A percentile compares a stretch with the other conserved stretches of the same genome.
Conservation (phyloP, 2,113 vertebrate genomes). For the Nannospalax galili region DNA sequence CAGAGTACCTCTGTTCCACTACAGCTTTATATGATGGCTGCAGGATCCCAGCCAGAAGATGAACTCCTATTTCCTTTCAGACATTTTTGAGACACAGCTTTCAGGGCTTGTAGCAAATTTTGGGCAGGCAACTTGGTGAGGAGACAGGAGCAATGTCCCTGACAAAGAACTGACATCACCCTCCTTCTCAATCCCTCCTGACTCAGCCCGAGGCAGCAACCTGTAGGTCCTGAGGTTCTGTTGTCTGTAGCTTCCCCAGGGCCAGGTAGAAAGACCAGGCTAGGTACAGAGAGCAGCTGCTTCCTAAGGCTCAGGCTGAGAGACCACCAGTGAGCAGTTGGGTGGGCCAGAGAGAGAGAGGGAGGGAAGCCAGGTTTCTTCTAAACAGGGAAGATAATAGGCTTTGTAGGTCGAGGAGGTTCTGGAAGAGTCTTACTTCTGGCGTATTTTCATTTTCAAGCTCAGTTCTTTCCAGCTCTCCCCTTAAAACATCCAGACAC, state of each 20-base stretch:
- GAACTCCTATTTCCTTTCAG: constrained; percentile 4
- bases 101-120: not conserved
- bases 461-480: not conserved
- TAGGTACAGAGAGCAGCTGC: not conserved
- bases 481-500: constrained; percentile 35
- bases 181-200: accelerated
- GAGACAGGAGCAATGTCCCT: not conserved
- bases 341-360: too few relatives aligned
- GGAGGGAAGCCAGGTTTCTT: not conserved
- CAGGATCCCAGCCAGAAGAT: not conserved
- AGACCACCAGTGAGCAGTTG: not conserved
- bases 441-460: constrained; percentile 12
- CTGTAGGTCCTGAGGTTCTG: not conserved
- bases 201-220: not conserved
- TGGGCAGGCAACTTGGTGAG: not conserved
- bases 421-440: not conserved
- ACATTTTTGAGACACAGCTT: not conserved
- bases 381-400: not conserved
- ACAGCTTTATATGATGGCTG: too few relatives aligned
- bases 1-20: not conserved
- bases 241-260: not conserved
- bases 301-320: not conserved
- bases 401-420: not conserved
- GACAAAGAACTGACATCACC: not conserved
- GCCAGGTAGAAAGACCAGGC: not conserved